Evolutionary conservation across 2,113 vertebrate genomes (phyloP).

Genomic region (Hippocampus zosterae): DNA sequence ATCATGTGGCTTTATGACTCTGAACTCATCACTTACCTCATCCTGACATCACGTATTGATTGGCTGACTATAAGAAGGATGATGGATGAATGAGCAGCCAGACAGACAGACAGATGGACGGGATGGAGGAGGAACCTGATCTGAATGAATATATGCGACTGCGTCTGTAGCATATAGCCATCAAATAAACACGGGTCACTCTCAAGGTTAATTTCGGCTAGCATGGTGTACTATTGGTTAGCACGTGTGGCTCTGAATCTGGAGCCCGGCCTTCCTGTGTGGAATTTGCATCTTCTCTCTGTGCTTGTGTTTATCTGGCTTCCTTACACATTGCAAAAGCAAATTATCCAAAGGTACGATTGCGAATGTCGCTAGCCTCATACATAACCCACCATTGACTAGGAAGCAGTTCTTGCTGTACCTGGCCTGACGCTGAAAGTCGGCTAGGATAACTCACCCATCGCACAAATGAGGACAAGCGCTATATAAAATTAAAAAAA

Average conservation of each 20-base stretch:
- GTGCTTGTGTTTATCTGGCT: background rate
- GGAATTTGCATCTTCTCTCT: background rate
- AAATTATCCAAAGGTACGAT: background rate
- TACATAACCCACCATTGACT: background rate
- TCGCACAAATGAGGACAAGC: background rate
- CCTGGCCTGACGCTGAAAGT: no score
- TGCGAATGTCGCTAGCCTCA: background rate
- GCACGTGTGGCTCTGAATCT: no score
- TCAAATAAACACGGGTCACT: background rate
- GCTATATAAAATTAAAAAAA: background rate
- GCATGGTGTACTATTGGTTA: no score
- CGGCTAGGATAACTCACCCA: background rate
- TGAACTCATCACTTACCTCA: constrained; percentile 70
- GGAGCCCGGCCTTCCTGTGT: no score
- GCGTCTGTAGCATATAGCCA: constrained; percentile 3
- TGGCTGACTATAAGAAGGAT: constrained; percentile 40
- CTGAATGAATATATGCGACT: constrained; percentile 37
- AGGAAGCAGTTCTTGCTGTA: background rate
- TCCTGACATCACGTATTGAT: constrained; percentile 63
- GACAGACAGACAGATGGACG: constrained; percentile 1
- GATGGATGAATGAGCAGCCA: constrained; percentile 30
- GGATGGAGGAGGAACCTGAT: constrained; percentile 32
- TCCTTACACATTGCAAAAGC: background rate
- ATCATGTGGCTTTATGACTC: constrained; percentile 62
- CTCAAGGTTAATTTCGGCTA: background rate